Evolutionary conservation across 2,888 invertebrate species (phyloP), one percentile per base, ranked within the genome.

Genomic region (Exephanes ischioxanthus): DNA sequence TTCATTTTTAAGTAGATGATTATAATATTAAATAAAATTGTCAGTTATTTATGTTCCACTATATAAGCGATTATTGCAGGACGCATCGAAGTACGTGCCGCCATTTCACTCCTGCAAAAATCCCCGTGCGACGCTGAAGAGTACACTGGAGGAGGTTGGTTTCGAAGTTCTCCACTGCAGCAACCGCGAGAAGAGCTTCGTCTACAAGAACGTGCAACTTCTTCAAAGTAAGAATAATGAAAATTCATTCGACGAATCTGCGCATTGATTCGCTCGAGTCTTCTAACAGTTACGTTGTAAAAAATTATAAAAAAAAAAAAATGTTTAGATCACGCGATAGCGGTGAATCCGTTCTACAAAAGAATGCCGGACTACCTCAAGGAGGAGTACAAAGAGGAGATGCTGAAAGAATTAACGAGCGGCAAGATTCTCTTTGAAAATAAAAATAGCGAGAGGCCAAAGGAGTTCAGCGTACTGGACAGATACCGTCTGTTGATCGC

Each of bases 301-400:
- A 33, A 73, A 55, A 67, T 6, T 63, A 7, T 7, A 22, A 19
- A 51, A 1, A 41, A 9, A 37, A 0, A 37, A 26, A n/a, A 51
- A 71, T 87, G 45, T 95, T 63, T 93, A 96, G 97, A 96, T 90
- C 96, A 97, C 63, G 95, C 96, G 0, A 94, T 95, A 84, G 97
- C 97, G 0, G 95, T 97, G 3, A 97, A 96, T 91, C 97, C 97
- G 0, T 97, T 97, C 90, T 91, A 96, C 80, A 94, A 95, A 6
- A 94, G 95, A 67, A 95, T 97, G 71, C 96, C 97, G 0, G 91
- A 94, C 0, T 92, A 95, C 0, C 91, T 96, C 26, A 95, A 95
- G 58, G 95, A 96, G 3, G 95, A 96, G 7, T 97, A 96, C 91
- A 93, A 96, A n/a, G 94, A 95, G 26, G 97, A 97, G 88, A 95